phyloP scores from a whole-genome alignment of 2,113 vertebrate genomes.

The Hiodon alosoides region DNA sequence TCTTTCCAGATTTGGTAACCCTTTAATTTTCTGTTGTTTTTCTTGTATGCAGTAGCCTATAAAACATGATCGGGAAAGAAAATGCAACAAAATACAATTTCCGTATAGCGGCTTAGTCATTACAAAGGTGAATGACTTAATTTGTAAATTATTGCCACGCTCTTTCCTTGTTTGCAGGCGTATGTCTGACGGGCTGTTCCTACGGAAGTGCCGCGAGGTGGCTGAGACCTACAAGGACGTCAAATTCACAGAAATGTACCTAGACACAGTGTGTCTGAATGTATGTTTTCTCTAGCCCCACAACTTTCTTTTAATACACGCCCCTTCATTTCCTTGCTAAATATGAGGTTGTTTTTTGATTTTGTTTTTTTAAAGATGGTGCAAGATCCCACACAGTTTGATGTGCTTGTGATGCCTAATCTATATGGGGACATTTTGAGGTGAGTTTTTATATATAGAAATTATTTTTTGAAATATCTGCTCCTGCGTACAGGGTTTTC shows the following conservation, averaged over 20 bases:
- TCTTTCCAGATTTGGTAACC: too few relatives aligned
- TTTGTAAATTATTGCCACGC: background rate
- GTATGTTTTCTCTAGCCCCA: conserved; percentile 55
- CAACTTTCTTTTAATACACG: conserved; percentile 41
- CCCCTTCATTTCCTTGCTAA: background rate
- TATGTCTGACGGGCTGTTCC: conserved; percentile 94
- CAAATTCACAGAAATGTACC: conserved; percentile 96
- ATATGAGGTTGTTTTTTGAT: background rate
- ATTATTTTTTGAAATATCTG: too few relatives aligned
- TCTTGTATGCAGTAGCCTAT: too few relatives aligned
- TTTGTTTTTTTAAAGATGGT: conserved; percentile 74
- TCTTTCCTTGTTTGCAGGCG: conserved; percentile 66
- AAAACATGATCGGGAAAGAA: background rate
- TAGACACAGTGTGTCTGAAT: conserved; percentile 94
- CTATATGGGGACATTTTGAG: conserved; percentile 94
- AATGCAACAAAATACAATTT: background rate
- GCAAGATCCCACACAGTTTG: conserved; percentile 89
- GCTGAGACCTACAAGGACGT: conserved; percentile 93
- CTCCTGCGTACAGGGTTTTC: too few relatives aligned
- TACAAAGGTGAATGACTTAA: background rate
- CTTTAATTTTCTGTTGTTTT: too few relatives aligned
- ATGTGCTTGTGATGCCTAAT: conserved; percentile 95
- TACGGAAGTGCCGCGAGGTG: conserved; percentile 88
- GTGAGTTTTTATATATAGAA: conserved; percentile 49
- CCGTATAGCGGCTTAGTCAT: background rate